Evolutionary conservation across 2,888 invertebrate species (phyloP).

Genomic region (Pyrgus malvae): DNA sequence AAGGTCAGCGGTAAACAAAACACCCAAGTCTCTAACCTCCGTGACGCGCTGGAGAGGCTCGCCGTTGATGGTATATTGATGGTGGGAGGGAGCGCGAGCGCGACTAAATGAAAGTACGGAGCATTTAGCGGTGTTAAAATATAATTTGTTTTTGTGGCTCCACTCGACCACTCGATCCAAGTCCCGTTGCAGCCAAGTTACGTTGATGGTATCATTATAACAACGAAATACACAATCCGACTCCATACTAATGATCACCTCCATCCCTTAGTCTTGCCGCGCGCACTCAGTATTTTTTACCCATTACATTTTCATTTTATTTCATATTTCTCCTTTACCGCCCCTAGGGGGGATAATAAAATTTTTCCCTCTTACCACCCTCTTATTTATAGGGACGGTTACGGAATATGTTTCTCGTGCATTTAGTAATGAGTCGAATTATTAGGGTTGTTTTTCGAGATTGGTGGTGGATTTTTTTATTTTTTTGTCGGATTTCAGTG

Average conservation of each 20-base stretch:
- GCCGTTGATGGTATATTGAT: too few species aligned
- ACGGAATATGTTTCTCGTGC: conserved; percentile 78
- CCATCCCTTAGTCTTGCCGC: conserved; percentile 77
- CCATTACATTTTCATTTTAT: conserved; percentile 82
- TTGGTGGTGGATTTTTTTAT: conserved; percentile 54
- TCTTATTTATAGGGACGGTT: conserved; percentile 76
- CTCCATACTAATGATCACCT: conserved; percentile 45
- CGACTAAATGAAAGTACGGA: too few species aligned
- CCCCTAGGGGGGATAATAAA: conserved; percentile 67
- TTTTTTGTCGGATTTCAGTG: conserved; percentile 39
- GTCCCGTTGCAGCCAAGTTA: too few species aligned
- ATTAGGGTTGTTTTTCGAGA: conserved; percentile 74
- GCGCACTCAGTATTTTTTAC: conserved; percentile 76
- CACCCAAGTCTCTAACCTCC: too few species aligned
- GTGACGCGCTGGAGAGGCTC: too few species aligned
- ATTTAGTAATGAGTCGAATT: conserved; percentile 78
- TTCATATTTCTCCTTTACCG: conserved; percentile 79
- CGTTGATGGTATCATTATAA: too few species aligned
- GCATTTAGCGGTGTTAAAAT: too few species aligned
- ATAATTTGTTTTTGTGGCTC: too few species aligned
- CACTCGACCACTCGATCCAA: too few species aligned
- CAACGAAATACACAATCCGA: conserved; percentile 33
- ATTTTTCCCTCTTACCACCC: conserved; percentile 73
- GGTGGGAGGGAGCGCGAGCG: too few species aligned
- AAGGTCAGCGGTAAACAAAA: too few species aligned